Percentiles rank a stretch among this genome's conserved stretches.
These are phyloP conservation scores for Galago senegalensis DNA, from an alignment of 2,797 vertebrate species.

Conservation along the genomic window DNA sequence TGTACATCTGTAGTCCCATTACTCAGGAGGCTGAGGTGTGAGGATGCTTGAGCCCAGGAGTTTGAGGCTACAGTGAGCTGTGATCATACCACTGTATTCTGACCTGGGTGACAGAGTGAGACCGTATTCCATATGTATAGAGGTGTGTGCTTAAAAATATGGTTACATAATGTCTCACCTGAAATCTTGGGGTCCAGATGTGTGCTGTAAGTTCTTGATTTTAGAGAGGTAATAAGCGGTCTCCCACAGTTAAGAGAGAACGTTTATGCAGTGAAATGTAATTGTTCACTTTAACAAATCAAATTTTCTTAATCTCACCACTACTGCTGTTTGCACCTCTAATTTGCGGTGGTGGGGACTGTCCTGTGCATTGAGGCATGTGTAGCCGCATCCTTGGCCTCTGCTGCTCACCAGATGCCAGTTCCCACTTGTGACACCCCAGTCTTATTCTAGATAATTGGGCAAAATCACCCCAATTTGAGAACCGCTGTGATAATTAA, in stretches of 20 bases:
- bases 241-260: accelerated
- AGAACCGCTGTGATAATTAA: neutral
- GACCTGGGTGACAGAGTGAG: too few species aligned
- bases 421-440: neutral
- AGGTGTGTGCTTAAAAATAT: neutral
- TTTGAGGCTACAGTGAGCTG: too few species aligned
- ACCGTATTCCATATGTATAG: neutral
- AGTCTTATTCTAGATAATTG: neutral
- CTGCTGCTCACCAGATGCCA: neutral
- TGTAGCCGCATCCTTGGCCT: neutral
- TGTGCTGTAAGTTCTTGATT: neutral
- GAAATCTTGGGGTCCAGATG: neutral
- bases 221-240: neutral
- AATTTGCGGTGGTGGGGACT: neutral
- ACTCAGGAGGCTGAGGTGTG: too few species aligned
- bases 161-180: accelerated
- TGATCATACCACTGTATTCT: too few species aligned
- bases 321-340: accelerated
- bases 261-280: neutral
- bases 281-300: neutral
- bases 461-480: accelerated
- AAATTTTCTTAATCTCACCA: neutral
- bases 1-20: too few species aligned
- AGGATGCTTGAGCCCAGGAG: too few species aligned
- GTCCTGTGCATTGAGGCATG: accelerated